Conservation (phyloP, 2,888 invertebrate genomes). For the Pterostichus niger region DNA sequence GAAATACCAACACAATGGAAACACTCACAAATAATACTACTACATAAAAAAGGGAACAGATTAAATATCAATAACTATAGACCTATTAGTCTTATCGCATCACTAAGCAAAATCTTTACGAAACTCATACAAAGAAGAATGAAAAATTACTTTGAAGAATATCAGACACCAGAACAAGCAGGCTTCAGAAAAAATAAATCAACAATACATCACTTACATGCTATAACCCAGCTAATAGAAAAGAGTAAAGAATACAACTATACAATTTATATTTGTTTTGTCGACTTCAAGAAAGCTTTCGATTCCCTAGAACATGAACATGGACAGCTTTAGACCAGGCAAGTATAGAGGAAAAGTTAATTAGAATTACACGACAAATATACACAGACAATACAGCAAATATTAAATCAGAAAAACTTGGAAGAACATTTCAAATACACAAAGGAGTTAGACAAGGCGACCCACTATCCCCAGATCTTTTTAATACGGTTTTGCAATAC, state of each 20-base stretch:
- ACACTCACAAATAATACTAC: constrained; percentile 13
- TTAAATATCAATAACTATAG: background rate
- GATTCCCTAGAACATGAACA: constrained; percentile 22
- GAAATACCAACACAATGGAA: constrained; percentile 22
- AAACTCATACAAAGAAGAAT: constrained; percentile 23
- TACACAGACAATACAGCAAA: no score
- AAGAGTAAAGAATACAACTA: constrained; percentile 18
- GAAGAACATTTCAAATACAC: no score
- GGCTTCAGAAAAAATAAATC: constrained; percentile 7
- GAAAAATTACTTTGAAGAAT: background rate
- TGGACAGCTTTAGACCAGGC: constrained; percentile 6
- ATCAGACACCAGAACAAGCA: constrained; percentile 26
- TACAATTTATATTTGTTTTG: constrained; percentile 19
- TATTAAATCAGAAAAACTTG: no score
- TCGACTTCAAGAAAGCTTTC: constrained; percentile 10
- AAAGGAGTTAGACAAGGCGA: no score
- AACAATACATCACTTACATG: background rate
- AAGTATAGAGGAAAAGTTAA: no score
- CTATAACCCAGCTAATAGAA: constrained; percentile 5
- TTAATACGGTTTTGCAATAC: no score
- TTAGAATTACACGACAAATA: no score
- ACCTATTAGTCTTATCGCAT: background rate
- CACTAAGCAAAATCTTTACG: constrained; percentile 25
- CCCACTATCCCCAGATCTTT: no score
- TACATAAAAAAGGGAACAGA: constrained; percentile 18